Base-by-base conservation (phyloP, 2,113 vertebrate species). In the Mesembrinibis cayennensis region DNA sequence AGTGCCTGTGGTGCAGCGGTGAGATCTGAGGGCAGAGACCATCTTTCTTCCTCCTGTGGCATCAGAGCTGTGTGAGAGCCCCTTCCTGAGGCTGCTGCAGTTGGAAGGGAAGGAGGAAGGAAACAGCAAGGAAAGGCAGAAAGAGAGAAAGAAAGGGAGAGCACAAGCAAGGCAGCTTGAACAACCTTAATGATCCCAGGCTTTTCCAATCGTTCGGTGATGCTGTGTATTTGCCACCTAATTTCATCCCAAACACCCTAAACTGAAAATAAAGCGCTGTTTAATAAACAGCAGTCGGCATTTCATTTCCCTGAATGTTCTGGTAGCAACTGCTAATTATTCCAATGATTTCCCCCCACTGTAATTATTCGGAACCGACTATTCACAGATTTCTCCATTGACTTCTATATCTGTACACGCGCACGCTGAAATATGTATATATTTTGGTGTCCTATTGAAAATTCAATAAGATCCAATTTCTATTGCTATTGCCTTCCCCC, bases 271-370 rank as follows among this genome's bases (percentile, higher is more conserved):
- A 97, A 97, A 98, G 89, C 52, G 74, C 96, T 95, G 92, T 93
- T 98, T 98, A 98, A 98, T 97, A 97, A 97, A 96, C 97, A 97
- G 71, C 97, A 93, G 62, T 93, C 40, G 15, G 95, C 97, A 89
- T 97, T 98, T 98, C 93, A 96, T 98, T 98, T 95, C 96, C 73
- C 92, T 97, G 96, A 96, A 97, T 97, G 96, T 97, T 97, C 97
- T 82, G 90, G 92, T 93, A 97, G 97, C 96, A 97, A 97, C 91
- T 96, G 93, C 97, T 98, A 97, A 97, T 98, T 98, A 98, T 98
- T 98, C 97, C 42, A 89, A 90, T 94, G 97, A 95, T 97, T 96
- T 36, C 19, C 70, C 62, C 83, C 77, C 66, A 13, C 95, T 97
- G 95, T 97, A 98, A 98, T 98, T 98, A 98, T 97, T 97, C 53